Percentiles rank a stretch among this genome's conserved stretches.
phyloP scores from a whole-genome alignment of 2,888 invertebrate genomes.

The Hedya salicella region DNA sequence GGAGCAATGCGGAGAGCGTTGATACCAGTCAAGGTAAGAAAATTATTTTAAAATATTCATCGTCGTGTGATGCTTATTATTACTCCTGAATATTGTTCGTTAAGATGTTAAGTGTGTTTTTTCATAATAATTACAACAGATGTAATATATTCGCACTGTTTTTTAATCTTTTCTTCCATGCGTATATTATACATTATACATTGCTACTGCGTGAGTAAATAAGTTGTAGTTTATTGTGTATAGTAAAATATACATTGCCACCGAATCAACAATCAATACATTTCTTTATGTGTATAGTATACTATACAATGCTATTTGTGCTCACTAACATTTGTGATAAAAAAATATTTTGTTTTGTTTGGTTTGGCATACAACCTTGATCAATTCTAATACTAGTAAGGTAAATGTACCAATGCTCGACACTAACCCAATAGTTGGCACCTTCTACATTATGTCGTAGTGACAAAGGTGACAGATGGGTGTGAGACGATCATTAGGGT shows the following conservation, averaged over 20 bases:
- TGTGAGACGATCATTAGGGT: too few relatives aligned
- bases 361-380: not conserved
- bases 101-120: not conserved
- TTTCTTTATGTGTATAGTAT: constrained; percentile 11
- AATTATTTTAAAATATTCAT: not conserved
- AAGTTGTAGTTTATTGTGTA: not conserved
- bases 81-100: not conserved
- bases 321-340: not conserved
- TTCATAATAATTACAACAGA: not conserved
- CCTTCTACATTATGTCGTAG: too few relatives aligned
- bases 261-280: not conserved
- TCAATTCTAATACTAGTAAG: not conserved
- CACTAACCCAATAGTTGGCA: too few relatives aligned
- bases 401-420: not conserved
- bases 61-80: not conserved
- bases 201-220: not conserved
- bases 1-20: constrained; percentile 7
- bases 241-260: constrained; percentile 4
- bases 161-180: not conserved
- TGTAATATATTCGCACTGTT: not conserved
- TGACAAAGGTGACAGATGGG: too few relatives aligned
- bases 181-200: constrained; percentile 3
- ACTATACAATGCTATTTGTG: not conserved
- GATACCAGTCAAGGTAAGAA: constrained; percentile 1
- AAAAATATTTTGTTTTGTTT: not conserved